phyloP scores from a whole-genome alignment of 2,888 invertebrate species.

The Pyrocoelia pectoralis region DNA sequence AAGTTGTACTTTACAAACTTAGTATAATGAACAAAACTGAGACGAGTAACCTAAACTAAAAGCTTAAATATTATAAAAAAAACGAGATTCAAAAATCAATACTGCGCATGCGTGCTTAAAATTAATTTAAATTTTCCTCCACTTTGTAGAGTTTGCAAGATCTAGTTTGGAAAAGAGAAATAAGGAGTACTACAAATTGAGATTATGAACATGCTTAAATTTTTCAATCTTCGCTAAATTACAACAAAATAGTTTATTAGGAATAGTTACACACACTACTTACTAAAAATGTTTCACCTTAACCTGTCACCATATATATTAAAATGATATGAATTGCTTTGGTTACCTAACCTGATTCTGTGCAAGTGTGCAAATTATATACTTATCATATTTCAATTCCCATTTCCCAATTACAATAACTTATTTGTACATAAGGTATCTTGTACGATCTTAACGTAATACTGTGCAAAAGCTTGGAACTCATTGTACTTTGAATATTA shows the following conservation, averaged over 20 bases:
- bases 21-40: too few species aligned
- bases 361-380: conserved; percentile 26
- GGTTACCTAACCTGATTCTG: conserved; percentile 24
- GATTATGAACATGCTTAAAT: conserved; percentile 19
- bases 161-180: too few species aligned
- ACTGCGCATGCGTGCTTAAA: too few species aligned
- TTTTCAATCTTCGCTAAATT: conserved; percentile 26
- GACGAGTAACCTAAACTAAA: too few species aligned
- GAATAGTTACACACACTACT: conserved; percentile 22
- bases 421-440: conserved; percentile 8
- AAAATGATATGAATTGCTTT: conserved; percentile 34
- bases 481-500: conserved; percentile 22
- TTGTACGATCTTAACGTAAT: conserved; percentile 30
- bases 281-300: conserved; percentile 27
- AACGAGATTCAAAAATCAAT: too few species aligned
- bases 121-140: too few species aligned
- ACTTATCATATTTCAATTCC: background rate
- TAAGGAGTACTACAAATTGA: background rate
- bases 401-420: conserved; percentile 8
- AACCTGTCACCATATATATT: conserved; percentile 29
- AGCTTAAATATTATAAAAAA: too few species aligned
- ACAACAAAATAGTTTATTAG: conserved; percentile 25
- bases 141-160: too few species aligned
- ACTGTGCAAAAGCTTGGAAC: conserved; percentile 33
- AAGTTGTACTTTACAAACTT: too few species aligned